phyloP scores from a whole-genome alignment of 2,888 invertebrate genomes.

The Nebria salina region DNA sequence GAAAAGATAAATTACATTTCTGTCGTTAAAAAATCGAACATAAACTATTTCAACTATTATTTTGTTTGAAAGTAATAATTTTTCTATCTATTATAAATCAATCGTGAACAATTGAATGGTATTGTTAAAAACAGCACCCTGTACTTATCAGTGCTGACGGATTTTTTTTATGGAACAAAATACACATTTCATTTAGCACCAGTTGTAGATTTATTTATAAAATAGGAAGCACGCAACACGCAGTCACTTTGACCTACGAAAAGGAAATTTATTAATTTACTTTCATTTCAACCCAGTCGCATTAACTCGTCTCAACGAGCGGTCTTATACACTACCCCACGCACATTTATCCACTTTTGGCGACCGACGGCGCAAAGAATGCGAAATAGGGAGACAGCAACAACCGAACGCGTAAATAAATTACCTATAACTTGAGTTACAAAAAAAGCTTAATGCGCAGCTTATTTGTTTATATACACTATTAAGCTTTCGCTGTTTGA shows the following conservation, averaged over 20 bases:
- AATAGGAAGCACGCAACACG: not conserved
- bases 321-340: not conserved
- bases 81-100: not conserved
- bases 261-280: not conserved
- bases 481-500: not conserved
- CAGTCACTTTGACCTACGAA: not conserved
- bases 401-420: not conserved
- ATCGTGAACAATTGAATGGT: slow-evolving; percentile 30
- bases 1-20: too few relatives aligned
- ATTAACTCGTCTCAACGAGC: not conserved
- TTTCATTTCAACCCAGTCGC: not conserved
- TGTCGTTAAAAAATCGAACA: too few relatives aligned
- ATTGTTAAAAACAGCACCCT: slow-evolving; percentile 27
- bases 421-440: not conserved
- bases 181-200: slow-evolving; percentile 32
- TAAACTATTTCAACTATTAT: too few relatives aligned
- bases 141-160: slow-evolving; percentile 31
- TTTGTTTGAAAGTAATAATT: not conserved
- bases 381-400: not conserved
- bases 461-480: not conserved
- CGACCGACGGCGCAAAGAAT: not conserved
- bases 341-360: not conserved
- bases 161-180: slow-evolving; percentile 18
- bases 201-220: not conserved
- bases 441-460: not conserved